These are phyloP conservation scores for Euplagia quadripunctaria DNA, from an alignment of 2,888 invertebrate species.

Conservation along the genomic window DNA sequence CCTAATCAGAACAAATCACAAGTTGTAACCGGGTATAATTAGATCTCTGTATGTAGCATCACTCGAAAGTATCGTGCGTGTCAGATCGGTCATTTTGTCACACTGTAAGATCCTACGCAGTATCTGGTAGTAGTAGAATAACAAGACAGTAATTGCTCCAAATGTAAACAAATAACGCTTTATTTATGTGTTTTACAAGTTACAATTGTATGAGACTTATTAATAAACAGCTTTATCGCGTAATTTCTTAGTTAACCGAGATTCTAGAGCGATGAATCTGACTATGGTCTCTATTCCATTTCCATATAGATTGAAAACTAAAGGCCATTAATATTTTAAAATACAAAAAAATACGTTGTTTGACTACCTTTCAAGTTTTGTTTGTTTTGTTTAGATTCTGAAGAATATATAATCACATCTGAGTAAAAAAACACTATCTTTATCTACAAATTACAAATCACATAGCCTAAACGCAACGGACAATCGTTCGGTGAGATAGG, in stretches of 20 bases:
- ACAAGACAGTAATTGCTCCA: not conserved
- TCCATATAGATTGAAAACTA: not conserved
- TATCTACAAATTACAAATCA: not conserved
- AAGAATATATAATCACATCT: no score
- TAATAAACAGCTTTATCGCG: not conserved
- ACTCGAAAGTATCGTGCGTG: not conserved
- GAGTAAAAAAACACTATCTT: no score
- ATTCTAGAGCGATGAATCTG: not conserved
- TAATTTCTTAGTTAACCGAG: not conserved
- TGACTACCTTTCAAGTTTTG: no score
- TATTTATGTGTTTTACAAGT: not conserved
- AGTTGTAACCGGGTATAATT: conserved; percentile 14
- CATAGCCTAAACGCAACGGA: not conserved
- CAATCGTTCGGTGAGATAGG: not conserved
- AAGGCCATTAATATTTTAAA: not conserved
- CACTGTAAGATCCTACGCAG: conserved; percentile 5
- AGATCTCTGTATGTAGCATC: conserved; percentile 11
- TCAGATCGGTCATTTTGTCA: not conserved
- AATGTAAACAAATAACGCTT: not conserved
- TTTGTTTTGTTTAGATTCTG: no score
- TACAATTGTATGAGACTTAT: not conserved
- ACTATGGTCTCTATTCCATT: not conserved
- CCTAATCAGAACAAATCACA: no score
- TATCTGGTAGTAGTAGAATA: conserved; percentile 7
- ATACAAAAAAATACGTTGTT: no score